Percentiles rank a stretch among this genome's conserved stretches.
phyloP scores from a whole-genome alignment of 2,113 vertebrate genomes.

The Gymnorhina tibicen region DNA sequence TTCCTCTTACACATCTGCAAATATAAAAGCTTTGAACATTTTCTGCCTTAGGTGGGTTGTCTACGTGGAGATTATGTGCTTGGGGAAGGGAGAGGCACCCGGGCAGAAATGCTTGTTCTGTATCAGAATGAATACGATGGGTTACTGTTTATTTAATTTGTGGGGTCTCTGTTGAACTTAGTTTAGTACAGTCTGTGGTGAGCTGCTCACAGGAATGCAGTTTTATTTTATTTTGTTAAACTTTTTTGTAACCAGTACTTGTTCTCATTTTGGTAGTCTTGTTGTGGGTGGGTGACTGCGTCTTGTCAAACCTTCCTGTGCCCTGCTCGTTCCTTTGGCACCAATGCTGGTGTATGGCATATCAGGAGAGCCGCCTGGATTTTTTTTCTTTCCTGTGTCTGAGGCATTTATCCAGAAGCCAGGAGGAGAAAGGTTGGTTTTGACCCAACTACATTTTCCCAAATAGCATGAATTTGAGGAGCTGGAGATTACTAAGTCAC shows the following conservation, averaged over 20 bases:
- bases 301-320: not conserved
- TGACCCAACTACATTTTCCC: not conserved
- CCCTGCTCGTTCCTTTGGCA: not conserved
- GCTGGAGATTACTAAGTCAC: not conserved
- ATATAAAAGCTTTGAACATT: not conserved
- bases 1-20: not conserved
- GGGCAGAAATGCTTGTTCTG: not conserved
- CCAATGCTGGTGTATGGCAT: not conserved
- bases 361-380: not conserved
- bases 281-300: not conserved
- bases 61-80: not conserved
- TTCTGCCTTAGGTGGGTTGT: not conserved
- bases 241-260: accelerated
- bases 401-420: not conserved
- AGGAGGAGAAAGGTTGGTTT: not conserved
- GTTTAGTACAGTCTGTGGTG: not conserved
- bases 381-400: not conserved
- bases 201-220: not conserved
- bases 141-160: not conserved
- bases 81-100: not conserved
- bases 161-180: not conserved
- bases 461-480: not conserved
- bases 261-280: not conserved
- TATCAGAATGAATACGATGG: not conserved
- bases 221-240: not conserved